phyloP scores from a whole-genome alignment of 2,797 vertebrate species.

The Poeciliopsis gracilis region DNA sequence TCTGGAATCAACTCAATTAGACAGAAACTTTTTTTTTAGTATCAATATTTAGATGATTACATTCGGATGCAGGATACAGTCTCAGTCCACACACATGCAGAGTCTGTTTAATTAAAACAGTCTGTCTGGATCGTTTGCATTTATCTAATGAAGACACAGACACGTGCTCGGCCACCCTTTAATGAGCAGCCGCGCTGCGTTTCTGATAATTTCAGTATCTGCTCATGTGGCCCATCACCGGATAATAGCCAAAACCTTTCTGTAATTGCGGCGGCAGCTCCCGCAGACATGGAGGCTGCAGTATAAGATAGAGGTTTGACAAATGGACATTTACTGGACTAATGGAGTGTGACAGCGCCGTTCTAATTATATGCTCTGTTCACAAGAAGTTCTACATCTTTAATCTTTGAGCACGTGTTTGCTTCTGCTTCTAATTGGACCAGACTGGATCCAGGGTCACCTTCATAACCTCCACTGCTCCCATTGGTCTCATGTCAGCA shows the following conservation, averaged over 20 bases:
- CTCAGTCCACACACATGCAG: not conserved
- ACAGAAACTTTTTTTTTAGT: not conserved
- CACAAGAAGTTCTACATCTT: constrained; percentile 32
- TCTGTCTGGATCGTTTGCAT: not conserved
- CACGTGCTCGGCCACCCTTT: not conserved
- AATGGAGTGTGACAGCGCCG: constrained; percentile 51
- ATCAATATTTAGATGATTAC: not conserved
- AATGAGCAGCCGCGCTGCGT: not conserved
- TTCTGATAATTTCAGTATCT: constrained; percentile 26
- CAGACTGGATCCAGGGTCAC: constrained; percentile 49
- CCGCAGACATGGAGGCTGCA: constrained; percentile 8
- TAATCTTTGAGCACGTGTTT: constrained; percentile 37
- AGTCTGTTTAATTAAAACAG: not conserved
- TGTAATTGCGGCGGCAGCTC: constrained; percentile 38
- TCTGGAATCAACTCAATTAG: not conserved
- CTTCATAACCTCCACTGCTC: constrained; percentile 20
- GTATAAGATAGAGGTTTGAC: constrained; percentile 49
- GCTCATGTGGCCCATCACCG: constrained; percentile 26
- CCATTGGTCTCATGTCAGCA: constrained; percentile 30
- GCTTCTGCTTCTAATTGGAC: constrained; percentile 32
- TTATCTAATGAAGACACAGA: not conserved
- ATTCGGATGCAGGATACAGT: not conserved
- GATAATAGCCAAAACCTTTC: constrained; percentile 48
- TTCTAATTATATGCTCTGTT: constrained; percentile 57
- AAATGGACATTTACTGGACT: constrained; percentile 56